Conservation (phyloP, 1,140 invertebrate species). For the Scaptomyza montana region DNA sequence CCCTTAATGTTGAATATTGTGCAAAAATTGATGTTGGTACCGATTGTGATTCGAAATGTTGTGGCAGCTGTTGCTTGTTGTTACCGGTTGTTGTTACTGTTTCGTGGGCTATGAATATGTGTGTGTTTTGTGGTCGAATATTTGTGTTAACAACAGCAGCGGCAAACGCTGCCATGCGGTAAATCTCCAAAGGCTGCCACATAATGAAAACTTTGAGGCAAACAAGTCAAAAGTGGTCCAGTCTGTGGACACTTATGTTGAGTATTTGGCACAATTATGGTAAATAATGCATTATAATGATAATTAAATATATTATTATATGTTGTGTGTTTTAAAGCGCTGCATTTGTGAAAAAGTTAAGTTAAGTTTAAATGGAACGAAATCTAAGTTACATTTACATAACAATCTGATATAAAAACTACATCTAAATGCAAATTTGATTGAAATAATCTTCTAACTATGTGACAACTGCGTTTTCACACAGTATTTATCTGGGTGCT, state of each 20-base stretch:
- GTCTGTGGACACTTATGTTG: too few relatives aligned
- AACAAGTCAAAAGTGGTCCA: slow-evolving; percentile 4
- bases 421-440: slow-evolving; percentile 21
- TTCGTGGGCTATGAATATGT: slow-evolving; percentile 16
- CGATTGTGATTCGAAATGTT: slow-evolving; percentile 46
- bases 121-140: slow-evolving; percentile 64
- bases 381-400: slow-evolving; percentile 18
- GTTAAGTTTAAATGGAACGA: not conserved
- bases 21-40: slow-evolving; percentile 27
- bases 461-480: slow-evolving; percentile 4
- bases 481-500: slow-evolving; percentile 9
- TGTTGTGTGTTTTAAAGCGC: not conserved
- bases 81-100: slow-evolving; percentile 33
- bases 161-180: slow-evolving; percentile 27
- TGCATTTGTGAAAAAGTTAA: not conserved
- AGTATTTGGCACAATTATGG: slow-evolving; percentile 13
- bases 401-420: slow-evolving; percentile 26
- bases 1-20: slow-evolving; percentile 12
- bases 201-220: slow-evolving; percentile 43
- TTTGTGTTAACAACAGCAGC: slow-evolving; percentile 49
- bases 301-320: slow-evolving; percentile 17
- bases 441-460: not conserved
- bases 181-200: slow-evolving; percentile 46
- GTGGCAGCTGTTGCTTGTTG: slow-evolving; percentile 51
- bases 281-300: slow-evolving; percentile 11